Base-by-base conservation (phyloP, 2,888 invertebrate species). In the Apomyelois bistriatella region DNA sequence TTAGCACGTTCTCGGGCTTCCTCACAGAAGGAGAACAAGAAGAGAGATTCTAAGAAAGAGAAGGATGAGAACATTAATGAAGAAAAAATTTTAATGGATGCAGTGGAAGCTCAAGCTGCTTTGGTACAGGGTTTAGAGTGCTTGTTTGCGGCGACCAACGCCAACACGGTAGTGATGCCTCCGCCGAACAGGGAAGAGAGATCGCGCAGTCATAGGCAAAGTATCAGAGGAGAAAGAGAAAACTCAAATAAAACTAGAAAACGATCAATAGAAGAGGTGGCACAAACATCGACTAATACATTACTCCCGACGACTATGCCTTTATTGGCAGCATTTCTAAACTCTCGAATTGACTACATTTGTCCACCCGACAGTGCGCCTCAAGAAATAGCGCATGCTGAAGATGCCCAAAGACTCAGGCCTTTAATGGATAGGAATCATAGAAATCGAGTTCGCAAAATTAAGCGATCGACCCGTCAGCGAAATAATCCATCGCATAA, bases 281-380 rank as follows among this genome's bases (percentile, higher is more conserved):
- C 79, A 83, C 94, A 68, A 92, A 94, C 85, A 75, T 93, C 86
- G 80, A 94, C 89, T 58, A 94, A 93, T 69, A 93, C 94, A 1
- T 79, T 94, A 22, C 81, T 94, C 47, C 93, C 93, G 0, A 92
- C 92, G 17, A 91, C 92, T 0, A 92, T 92, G 77, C 92, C 93
- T 9, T 77, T 94, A 43, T 69, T 94, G 40, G 93, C 94, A 2
- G 93, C 94, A 1, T 92, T 94, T 68, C 79, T 94, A 3, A 93
- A 92, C 61, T 91, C 93, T 0, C 86, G 93, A 49, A 86, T 92
- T 30, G 93, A 94, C 53, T 88, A 91, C 58, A 85, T 91, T 38
- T 89, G 88, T 61, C 68, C 84, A 35, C 80, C 87, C 1, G 85
- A 80, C 12, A 79, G 74, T 15, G 68, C 76, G 6, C 66, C 81